Percentiles rank a stretch among this genome's conserved stretches.
These are phyloP conservation scores for Clarias magur DNA, from an alignment of 2,113 vertebrate genomes.

Conservation along the genomic window DNA sequence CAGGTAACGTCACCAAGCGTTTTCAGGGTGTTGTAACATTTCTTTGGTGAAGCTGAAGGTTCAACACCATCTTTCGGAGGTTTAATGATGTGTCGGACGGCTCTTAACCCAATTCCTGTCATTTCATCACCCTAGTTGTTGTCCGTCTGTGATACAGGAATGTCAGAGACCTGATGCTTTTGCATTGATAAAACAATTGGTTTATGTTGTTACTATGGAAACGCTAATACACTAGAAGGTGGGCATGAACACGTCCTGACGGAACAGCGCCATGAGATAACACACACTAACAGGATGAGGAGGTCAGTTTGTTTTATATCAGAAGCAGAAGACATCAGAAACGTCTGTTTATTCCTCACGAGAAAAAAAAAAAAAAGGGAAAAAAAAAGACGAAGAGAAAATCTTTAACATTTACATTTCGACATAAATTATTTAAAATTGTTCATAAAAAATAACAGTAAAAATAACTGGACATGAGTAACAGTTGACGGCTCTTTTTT, in stretches of 20 bases:
- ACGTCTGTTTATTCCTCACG: conserved; percentile 54
- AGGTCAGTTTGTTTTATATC: background rate
- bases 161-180: background rate
- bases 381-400: conserved; percentile 26
- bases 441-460: conserved; percentile 43
- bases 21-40: too few relatives aligned
- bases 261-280: background rate
- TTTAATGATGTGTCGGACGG: too few relatives aligned
- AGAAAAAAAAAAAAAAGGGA: conserved; percentile 60
- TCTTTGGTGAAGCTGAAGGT: too few relatives aligned
- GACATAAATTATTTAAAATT: conserved; percentile 77
- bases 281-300: too few relatives aligned
- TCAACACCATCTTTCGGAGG: too few relatives aligned
- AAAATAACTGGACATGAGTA: conserved; percentile 42
- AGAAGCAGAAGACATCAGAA: conserved; percentile 38
- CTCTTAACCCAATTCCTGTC: too few relatives aligned
- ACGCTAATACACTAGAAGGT: background rate
- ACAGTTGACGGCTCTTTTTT: conserved; percentile 33
- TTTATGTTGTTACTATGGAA: background rate
- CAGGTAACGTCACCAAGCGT: too few relatives aligned
- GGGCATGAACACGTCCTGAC: background rate
- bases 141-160: background rate
- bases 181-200: too few relatives aligned
- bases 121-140: too few relatives aligned
- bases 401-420: conserved; percentile 77